Evolutionary conservation across 2,888 invertebrate genomes (phyloP).

Genomic region (Nasonia oneida): DNA sequence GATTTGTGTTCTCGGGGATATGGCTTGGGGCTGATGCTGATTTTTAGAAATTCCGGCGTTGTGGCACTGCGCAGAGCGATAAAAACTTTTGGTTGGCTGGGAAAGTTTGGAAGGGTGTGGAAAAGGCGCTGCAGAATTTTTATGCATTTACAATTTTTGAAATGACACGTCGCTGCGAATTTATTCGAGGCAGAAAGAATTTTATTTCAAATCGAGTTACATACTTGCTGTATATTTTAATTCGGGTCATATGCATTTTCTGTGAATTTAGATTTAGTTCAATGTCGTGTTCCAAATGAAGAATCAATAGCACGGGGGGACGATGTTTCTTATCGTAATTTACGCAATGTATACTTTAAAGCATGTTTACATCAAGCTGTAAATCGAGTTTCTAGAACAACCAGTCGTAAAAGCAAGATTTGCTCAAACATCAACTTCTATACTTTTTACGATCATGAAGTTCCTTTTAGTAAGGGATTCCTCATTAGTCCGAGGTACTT

Average conservation of each 20-base stretch:
- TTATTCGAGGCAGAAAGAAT: not conserved
- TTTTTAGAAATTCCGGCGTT: not conserved
- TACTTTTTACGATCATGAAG: conserved; percentile 42
- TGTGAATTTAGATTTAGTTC: not conserved
- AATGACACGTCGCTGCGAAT: not conserved
- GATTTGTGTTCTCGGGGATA: not conserved
- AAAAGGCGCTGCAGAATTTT: not conserved
- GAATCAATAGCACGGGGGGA: not conserved
- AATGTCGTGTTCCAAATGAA: not conserved
- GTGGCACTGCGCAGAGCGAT: not conserved
- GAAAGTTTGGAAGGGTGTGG: not conserved
- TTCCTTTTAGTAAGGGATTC: conserved; percentile 17
- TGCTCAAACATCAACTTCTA: conserved; percentile 10
- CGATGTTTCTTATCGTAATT: not conserved
- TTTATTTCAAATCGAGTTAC: not conserved
- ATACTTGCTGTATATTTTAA: not conserved
- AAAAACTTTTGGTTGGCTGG: not conserved
- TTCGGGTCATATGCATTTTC: not conserved
- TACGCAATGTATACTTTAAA: conserved; percentile 22
- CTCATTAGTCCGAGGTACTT: conserved; percentile 36
- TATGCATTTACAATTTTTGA: not conserved
- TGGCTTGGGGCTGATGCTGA: not conserved
- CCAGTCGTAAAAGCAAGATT: conserved; percentile 41
- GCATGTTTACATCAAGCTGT: conserved; percentile 16
- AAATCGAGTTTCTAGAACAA: conserved; percentile 22